Evolutionary conservation across 1,140 invertebrate species (phyloP).

Genomic region (Drosophila grimshawi): DNA sequence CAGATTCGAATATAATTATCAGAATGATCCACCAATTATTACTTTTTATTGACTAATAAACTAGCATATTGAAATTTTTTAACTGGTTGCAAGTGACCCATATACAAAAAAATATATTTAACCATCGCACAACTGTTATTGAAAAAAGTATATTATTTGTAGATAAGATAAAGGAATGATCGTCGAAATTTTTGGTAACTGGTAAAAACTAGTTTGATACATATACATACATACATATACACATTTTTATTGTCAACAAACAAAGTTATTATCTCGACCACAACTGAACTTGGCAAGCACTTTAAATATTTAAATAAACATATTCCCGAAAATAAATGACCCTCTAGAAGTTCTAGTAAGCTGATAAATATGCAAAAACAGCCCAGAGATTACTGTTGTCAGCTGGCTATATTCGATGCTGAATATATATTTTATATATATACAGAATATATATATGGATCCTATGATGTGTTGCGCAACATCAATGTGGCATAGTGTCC

Average conservation of each 20-base stretch:
- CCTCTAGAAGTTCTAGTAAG: neutral
- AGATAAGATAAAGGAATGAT: slow-evolving; percentile 2
- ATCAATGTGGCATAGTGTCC: neutral
- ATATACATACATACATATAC: no score
- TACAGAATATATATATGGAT: neutral
- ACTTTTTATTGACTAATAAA: slow-evolving; percentile 1
- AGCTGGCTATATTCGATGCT: slow-evolving; percentile 12
- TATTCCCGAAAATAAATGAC: neutral
- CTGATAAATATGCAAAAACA: slow-evolving; percentile 23
- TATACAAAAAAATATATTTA: no score
- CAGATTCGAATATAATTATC: no score
- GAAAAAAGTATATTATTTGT: neutral
- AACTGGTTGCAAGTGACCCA: neutral
- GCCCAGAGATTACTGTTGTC: slow-evolving; percentile 9
- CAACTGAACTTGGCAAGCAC: neutral
- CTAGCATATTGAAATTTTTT: neutral
- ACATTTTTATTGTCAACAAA: no score
- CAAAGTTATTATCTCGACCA: slow-evolving; percentile 4
- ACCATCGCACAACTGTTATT: neutral
- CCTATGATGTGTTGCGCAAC: slow-evolving; percentile 38
- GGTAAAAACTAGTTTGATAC: neutral
- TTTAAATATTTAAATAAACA: slow-evolving; percentile 11
- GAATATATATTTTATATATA: neutral
- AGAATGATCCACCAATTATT: no score
- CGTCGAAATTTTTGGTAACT: neutral